Percentiles rank a stretch among this genome's conserved stretches.
Evolutionary conservation across 2,888 invertebrate species (phyloP).

Genomic region (Xestia ashworthii): DNA sequence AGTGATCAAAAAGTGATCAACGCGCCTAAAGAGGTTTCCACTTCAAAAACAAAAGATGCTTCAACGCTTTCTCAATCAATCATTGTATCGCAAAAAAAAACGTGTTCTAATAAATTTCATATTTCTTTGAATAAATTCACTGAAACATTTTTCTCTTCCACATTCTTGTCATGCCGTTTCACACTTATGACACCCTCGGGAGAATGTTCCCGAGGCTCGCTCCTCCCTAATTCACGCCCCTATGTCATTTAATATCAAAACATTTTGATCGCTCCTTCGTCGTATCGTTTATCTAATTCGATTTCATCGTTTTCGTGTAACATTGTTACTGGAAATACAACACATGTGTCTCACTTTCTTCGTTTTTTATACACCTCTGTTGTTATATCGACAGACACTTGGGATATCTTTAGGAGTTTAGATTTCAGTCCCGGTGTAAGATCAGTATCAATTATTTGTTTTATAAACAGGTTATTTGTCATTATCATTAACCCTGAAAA

Average conservation of each 20-base stretch:
- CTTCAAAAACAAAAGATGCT: not conserved
- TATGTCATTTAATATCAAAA: slow-evolving; percentile 52
- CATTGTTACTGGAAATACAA: slow-evolving; percentile 23
- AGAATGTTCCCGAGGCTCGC: slow-evolving; percentile 13
- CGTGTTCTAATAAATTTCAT: not conserved
- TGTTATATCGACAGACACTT: not conserved
- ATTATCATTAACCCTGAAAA: too few species aligned
- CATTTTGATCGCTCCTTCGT: slow-evolving; percentile 46
- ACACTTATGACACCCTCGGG: slow-evolving; percentile 13
- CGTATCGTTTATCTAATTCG: slow-evolving; percentile 44
- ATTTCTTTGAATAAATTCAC: slow-evolving; percentile 17
- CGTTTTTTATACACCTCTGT: not conserved
- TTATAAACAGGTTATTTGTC: not conserved
- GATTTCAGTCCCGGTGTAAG: not conserved
- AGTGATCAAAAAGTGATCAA: too few species aligned
- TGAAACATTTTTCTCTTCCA: slow-evolving; percentile 14
- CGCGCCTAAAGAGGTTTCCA: not conserved
- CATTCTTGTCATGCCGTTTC: slow-evolving; percentile 1
- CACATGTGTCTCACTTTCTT: not conserved
- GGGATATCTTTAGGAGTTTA: not conserved
- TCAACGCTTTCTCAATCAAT: not conserved
- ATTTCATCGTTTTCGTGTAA: slow-evolving; percentile 27
- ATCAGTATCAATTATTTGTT: not conserved
- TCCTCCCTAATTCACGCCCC: slow-evolving; percentile 7
- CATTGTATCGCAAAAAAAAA: not conserved